Evolutionary conservation across 2,113 vertebrate species (phyloP), one percentile per base, ranked within the genome.

Genomic region (Psammodynastes pulverulentus): DNA sequence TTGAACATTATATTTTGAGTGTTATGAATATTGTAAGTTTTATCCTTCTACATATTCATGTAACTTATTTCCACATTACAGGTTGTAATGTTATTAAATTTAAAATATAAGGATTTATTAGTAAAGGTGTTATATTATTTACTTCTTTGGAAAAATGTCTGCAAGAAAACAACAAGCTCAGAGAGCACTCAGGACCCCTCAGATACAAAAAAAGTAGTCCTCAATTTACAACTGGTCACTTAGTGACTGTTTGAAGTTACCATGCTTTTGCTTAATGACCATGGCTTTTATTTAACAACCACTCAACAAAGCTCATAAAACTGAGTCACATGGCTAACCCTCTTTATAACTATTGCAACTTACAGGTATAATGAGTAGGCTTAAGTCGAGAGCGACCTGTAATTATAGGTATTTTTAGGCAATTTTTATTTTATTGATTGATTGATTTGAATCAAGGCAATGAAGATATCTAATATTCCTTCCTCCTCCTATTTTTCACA

Each of bases 21-120:
- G 99, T 99, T 95, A 99, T 99, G 99, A 99, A 99, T 98, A 99
- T 99, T 99, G 99, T 99, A 99, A 99, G 99, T 99, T 99, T 99
- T 98, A 98, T 98, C 98, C 98, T 97, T 97, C 95, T 98, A 88
- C 91, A 92, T 94, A 92, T 93, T 96, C 1, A 0, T 90, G 88
- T 86, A 87, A 4, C 29, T 46, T 9, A 15, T 84, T 88, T 92
- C 84, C 84, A 84, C 3, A 46, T 48, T 54, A 26, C 15, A 51
- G 62, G 51, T 13, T 84, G 79, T 88, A 84, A 84, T 34, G 39
- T 54, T 84, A 6, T 54, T 46, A 79, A 49, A 84, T 48, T 88
- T 15, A 79, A 54, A 89, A 56, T 24, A 29, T 54, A 87, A 87
- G 21, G 13, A 67, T 67, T 29, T n/a, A 5, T 43, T 51, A 21